Evolutionary conservation across 2,888 invertebrate genomes (phyloP), one percentile per base, ranked within the genome.

Genomic region (Epistrophella euchroma): DNA sequence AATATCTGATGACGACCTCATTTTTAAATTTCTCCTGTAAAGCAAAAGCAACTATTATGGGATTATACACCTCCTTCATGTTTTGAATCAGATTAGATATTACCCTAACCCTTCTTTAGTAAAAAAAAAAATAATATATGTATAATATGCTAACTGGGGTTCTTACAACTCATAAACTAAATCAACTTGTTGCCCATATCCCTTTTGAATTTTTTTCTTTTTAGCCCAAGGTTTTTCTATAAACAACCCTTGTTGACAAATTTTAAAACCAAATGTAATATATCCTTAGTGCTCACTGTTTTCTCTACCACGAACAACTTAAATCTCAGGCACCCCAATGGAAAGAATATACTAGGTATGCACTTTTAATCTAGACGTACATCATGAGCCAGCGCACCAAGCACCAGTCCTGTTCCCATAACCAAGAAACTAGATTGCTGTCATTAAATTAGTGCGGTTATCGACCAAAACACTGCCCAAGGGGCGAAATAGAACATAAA

Each of bases 381-480:
- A 35, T 52, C 52, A 52, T 22, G 50, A 68, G 50, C 68, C 37
- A 25, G 22, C 37, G 40, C n/a, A 22, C 15, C 22, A 22, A 28
- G 40, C 15, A 55, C 72, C 62, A 19, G 50, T 47, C 43, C 66
- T 52, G 32, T 40, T 47, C 64, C 10, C 47, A 66, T 52, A 35
- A 22, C 50, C 64, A 62, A 55, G 45, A 64, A 56, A 55, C 62
- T 64, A 56, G 71, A 75, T 71, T 79, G 84, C 58, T 79, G 84
- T 66, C 84, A 84, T 84, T 79, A 84, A 84, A 84, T 84, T 84
- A 84, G 84, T 79, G 71, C 71, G 74, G 84, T 79, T 79, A 84
- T 84, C 84, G 84, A 75, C 71, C 79, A 66, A 79, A 84, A 64
- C 75, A 76, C 66, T 76, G 75, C 62, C 81, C 82, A 72, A 35